These are phyloP conservation scores for Rhagophthalmus giganteus DNA, from an alignment of 2,888 invertebrate species.

Conservation along the genomic window DNA sequence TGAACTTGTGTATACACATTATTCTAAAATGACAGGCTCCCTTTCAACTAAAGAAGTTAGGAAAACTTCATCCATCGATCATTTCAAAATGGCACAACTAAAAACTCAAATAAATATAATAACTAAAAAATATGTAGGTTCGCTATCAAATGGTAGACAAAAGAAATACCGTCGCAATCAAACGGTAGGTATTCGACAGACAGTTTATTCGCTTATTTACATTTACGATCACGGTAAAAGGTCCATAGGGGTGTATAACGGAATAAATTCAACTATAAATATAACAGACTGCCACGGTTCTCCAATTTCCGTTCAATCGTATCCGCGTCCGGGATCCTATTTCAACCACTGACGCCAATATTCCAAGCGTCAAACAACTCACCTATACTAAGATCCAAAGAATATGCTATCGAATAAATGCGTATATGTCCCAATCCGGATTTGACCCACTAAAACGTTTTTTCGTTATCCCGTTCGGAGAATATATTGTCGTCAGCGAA, in stretches of 20 bases:
- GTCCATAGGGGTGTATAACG: constrained; percentile 30
- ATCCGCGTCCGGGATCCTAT: constrained; percentile 39
- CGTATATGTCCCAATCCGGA: constrained; percentile 11
- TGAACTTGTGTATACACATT: too few relatives aligned
- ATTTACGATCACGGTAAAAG: constrained; percentile 37
- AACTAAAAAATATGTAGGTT: too few relatives aligned
- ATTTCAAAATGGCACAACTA: too few relatives aligned
- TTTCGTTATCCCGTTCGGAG: constrained; percentile 7
- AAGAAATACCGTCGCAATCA: constrained; percentile 16
- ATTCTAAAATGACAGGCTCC: too few relatives aligned
- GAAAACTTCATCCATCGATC: too few relatives aligned
- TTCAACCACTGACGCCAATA: constrained; percentile 38
- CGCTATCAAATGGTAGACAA: too few relatives aligned
- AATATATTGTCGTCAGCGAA: constrained; percentile 9
- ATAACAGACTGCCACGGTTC: constrained; percentile 38
- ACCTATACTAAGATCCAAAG: constrained; percentile 36
- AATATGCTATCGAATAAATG: constrained; percentile 36
- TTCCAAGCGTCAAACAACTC: constrained; percentile 40
- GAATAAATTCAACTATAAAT: constrained; percentile 41
- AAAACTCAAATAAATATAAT: too few relatives aligned
- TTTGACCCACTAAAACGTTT: constrained; percentile 12
- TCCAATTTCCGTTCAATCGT: constrained; percentile 43
- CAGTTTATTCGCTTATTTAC: constrained; percentile 34
- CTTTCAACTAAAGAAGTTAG: too few relatives aligned
- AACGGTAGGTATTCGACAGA: constrained; percentile 10